phyloP scores from a whole-genome alignment of 53 echinoderm and acorn worm species.

The Stichopus horrens region DNA sequence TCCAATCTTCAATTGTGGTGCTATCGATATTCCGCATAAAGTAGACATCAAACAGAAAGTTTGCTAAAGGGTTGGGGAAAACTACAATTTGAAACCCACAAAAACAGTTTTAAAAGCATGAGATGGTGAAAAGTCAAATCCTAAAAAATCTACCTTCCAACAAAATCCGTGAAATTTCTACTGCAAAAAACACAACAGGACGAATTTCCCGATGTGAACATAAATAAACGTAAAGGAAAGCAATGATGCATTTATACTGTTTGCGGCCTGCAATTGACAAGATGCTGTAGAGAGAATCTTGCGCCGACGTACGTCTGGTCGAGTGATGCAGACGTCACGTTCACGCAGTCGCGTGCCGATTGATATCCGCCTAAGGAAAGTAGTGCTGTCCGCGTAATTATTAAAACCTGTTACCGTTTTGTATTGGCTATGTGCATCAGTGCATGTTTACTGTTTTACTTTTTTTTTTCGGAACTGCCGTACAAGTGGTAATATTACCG shows the following conservation, averaged over 20 bases:
- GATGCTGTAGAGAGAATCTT: background rate
- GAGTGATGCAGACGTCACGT: background rate
- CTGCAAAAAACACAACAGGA: slow-evolving; percentile 57
- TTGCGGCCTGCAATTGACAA: slow-evolving; percentile 36
- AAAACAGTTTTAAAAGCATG: slow-evolving; percentile 43
- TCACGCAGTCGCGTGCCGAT: slow-evolving; percentile 42
- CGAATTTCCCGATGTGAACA: slow-evolving; percentile 55
- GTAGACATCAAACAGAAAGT: slow-evolving; percentile 41
- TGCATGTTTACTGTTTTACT: no score
- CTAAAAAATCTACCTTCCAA: slow-evolving; percentile 51
- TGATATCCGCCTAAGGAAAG: slow-evolving; percentile 2
- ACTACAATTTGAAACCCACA: slow-evolving; percentile 50
- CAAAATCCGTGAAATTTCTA: slow-evolving; percentile 58
- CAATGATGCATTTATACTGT: slow-evolving; percentile 55
- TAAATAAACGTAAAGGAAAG: slow-evolving; percentile 56
- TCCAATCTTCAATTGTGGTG: slow-evolving; percentile 32
- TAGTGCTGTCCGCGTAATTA: background rate
- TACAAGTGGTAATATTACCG: no score
- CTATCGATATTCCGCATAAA: slow-evolving; percentile 42
- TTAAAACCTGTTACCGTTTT: no score
- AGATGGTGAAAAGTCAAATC: slow-evolving; percentile 52
- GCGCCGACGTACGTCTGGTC: slow-evolving; percentile 14
- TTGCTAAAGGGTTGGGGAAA: slow-evolving; percentile 43
- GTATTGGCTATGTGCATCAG: no score
- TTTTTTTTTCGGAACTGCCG: no score